phyloP scores from a whole-genome alignment of 2,888 invertebrate genomes.

The Cylindroiulus punctatus region DNA sequence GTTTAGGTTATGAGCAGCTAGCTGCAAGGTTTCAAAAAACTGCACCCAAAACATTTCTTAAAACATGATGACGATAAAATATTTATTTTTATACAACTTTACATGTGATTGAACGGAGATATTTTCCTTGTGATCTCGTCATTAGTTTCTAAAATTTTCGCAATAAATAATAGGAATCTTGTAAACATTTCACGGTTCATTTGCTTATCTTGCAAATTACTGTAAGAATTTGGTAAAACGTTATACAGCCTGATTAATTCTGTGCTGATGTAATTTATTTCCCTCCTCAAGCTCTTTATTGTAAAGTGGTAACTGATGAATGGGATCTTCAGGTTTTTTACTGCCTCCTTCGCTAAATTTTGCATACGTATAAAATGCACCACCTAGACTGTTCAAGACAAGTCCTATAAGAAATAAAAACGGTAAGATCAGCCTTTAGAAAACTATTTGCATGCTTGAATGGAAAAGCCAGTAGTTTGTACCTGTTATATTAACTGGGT shows the following conservation, averaged over 20 bases:
- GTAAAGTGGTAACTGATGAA: conserved; percentile 27
- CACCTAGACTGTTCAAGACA: conserved; percentile 65
- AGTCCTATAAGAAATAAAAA: conserved; percentile 63
- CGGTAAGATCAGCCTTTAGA: background rate
- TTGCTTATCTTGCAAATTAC: background rate
- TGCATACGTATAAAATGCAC: conserved; percentile 65
- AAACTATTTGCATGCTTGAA: background rate
- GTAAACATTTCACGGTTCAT: background rate
- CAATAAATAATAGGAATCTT: conserved; percentile 19
- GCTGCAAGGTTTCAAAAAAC: background rate
- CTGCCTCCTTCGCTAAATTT: conserved; percentile 62
- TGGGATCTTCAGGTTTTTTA: background rate
- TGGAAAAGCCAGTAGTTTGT: conserved; percentile 48
- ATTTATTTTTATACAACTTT: conserved; percentile 25
- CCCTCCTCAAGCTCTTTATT: background rate
- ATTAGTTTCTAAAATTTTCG: background rate
- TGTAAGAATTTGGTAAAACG: background rate
- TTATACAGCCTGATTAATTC: background rate
- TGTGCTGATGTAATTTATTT: background rate
- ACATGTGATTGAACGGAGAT: background rate
- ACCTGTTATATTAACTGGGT: conserved; percentile 63
- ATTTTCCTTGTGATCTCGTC: background rate
- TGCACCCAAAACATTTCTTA: conserved; percentile 3
- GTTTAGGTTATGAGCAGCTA: too few species aligned
- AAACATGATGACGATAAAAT: conserved; percentile 19